Base-by-base conservation (phyloP, 2,113 vertebrate genomes). In the Nettapus auritus region DNA sequence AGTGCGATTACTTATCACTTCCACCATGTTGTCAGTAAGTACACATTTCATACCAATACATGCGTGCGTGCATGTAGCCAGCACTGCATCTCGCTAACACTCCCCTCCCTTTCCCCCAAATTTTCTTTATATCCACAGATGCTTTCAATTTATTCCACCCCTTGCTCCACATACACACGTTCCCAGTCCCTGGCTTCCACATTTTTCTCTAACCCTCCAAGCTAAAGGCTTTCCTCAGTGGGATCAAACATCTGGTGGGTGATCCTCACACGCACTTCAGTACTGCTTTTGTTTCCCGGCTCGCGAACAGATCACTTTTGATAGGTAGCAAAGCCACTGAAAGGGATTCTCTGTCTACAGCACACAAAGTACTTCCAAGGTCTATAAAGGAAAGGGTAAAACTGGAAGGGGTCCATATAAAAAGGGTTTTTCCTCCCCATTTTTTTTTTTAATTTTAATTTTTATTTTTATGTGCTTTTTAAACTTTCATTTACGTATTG, bases 91-190 rank as follows among this genome's bases (percentile, higher is more conserved):
- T 80, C 26, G 15, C 20, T 80, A 36, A 53, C 21, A 18, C 31
- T 56, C 7, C 16, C 25, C 13, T 13, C 21, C 2, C 17, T 21
- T 31, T 68, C n/a, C 69, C 44, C 8, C 5, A 86, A 80, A 31
- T 60, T 6, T 46, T 80, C 55, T 63, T 69, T 44, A 56, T 16
- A 75, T 64, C 84, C 82, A 86, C 87, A 96, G 77, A 84, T 92
- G 93, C 31, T 90, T 97, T 73, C 48, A 50, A 94, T 96, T 96
- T 86, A n/a, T 73, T 70, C 76, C 69, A 93, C n/a, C 78, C 80
- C 83, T 82, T 82, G 83, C 52, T 46, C 74, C 62, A 0, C 2
- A 52, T 64, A 81, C 69, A 81, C 1, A 3, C 2, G 4, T 56
- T 76, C 42, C 0, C 0, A 94, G 55, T 36, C 68, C 80, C 23